phyloP scores from a whole-genome alignment of 2,797 vertebrate species.

The Acipenser transmontanus region DNA sequence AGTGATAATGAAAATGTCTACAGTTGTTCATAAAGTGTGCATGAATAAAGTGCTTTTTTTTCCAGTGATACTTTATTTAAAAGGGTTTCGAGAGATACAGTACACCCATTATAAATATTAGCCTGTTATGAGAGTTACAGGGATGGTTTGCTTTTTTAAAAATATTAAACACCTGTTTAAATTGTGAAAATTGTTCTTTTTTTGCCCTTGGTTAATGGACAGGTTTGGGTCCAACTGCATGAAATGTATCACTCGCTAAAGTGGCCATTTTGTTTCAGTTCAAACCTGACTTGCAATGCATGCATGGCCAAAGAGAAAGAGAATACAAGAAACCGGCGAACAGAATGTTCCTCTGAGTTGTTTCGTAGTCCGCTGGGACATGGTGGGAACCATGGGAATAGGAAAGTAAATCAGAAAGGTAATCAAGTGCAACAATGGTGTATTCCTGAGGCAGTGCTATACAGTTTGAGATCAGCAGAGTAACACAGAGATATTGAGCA shows the following conservation, averaged over 20 bases:
- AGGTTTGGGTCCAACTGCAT: constrained; percentile 34
- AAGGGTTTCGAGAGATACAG: too few relatives aligned
- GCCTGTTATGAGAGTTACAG: too few relatives aligned
- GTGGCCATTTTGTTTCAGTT: constrained; percentile 44
- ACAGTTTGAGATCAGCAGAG: constrained; percentile 33
- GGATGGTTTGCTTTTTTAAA: too few relatives aligned
- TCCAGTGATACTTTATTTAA: too few relatives aligned
- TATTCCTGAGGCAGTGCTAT: constrained; percentile 20
- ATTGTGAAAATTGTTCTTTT: constrained; percentile 31
- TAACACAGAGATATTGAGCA: constrained; percentile 13
- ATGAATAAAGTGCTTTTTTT: too few relatives aligned
- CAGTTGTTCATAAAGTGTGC: too few relatives aligned
- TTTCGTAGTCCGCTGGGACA: constrained; percentile 9
- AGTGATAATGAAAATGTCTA: neutral
- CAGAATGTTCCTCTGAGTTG: neutral
- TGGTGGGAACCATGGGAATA: constrained; percentile 29
- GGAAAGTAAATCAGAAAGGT: constrained; percentile 52
- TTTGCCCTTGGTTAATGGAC: constrained; percentile 48
- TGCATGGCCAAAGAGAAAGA: constrained; percentile 36
- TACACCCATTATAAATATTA: too few relatives aligned
- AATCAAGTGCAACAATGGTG: constrained; percentile 41
- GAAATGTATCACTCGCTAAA: constrained; percentile 36
- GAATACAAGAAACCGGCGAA: constrained; percentile 3
- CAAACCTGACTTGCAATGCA: constrained; percentile 41
- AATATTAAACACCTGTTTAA: too few relatives aligned